Evolutionary conservation across 2,797 vertebrate species (phyloP).

Genomic region (Orestias chungarensis): DNA sequence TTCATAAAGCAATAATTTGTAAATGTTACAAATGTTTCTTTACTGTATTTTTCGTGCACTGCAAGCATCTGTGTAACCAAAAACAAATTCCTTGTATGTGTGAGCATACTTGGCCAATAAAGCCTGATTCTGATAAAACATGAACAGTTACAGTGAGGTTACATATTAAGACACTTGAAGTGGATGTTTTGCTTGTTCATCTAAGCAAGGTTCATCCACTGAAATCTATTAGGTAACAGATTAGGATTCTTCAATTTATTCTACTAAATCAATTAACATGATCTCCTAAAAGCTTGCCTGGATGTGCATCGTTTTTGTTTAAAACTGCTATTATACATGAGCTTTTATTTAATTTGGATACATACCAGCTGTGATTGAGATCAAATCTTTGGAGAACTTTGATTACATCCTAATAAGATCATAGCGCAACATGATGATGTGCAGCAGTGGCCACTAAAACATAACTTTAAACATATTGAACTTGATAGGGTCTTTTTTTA

Average conservation of each 20-base stretch:
- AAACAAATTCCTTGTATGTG: no score
- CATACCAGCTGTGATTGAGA: not conserved
- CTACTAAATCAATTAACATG: not conserved
- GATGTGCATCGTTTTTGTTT: not conserved
- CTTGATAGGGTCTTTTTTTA: no score
- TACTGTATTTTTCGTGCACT: no score
- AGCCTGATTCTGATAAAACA: no score
- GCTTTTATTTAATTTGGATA: not conserved
- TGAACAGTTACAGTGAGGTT: no score
- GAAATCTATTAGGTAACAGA: not conserved
- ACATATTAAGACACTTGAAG: not conserved
- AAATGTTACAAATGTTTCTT: no score
- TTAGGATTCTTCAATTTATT: not conserved
- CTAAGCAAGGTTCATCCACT: not conserved
- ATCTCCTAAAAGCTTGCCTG: not conserved
- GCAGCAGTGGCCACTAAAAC: not conserved
- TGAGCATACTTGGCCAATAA: no score
- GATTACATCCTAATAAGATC: no score
- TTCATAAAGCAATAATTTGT: conserved; percentile 1
- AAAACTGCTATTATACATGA: not conserved
- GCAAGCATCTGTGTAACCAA: no score
- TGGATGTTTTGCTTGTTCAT: not conserved
- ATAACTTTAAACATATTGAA: not conserved
- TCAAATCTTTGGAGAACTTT: no score
- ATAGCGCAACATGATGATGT: not conserved